Percentiles rank a stretch among this genome's conserved stretches.
phyloP scores from a whole-genome alignment of 2,888 invertebrate genomes.

The Trachelus troglodyta region DNA sequence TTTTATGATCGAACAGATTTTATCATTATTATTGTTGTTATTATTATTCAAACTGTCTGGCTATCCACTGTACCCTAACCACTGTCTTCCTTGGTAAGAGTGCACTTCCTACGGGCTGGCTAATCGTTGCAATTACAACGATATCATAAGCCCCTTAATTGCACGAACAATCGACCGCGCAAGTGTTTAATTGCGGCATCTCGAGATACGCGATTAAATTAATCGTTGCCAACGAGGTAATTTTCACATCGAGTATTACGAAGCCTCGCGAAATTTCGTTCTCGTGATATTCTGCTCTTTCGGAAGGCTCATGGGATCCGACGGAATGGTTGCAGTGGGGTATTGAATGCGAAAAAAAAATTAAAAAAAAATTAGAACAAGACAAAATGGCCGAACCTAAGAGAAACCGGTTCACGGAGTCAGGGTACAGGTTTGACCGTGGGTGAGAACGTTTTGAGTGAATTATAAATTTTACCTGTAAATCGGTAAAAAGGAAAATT shows the following conservation, averaged over 20 bases:
- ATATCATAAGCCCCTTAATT: conserved; percentile 56
- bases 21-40: background rate
- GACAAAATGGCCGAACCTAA: background rate
- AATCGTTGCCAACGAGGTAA: background rate
- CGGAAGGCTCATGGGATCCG: background rate
- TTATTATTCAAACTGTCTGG: background rate
- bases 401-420: background rate
- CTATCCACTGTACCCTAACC: background rate
- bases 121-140: conserved; percentile 56
- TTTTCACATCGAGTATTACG: background rate
- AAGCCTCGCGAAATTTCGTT: background rate
- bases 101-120: conserved; percentile 12
- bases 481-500: background rate
- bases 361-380: background rate
- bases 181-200: conserved; percentile 50
- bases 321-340: background rate
- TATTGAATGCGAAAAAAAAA: background rate
- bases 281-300: background rate
- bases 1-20: background rate
- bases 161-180: conserved; percentile 50
- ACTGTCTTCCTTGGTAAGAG: background rate
- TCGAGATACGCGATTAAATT: conserved; percentile 6
- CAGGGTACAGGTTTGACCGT: background rate
- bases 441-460: background rate
- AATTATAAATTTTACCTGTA: background rate